A percentile compares a stretch with the other conserved stretches of the same genome.
Evolutionary conservation across 2,888 invertebrate genomes (phyloP).

Genomic region (Spilosoma lubricipeda): DNA sequence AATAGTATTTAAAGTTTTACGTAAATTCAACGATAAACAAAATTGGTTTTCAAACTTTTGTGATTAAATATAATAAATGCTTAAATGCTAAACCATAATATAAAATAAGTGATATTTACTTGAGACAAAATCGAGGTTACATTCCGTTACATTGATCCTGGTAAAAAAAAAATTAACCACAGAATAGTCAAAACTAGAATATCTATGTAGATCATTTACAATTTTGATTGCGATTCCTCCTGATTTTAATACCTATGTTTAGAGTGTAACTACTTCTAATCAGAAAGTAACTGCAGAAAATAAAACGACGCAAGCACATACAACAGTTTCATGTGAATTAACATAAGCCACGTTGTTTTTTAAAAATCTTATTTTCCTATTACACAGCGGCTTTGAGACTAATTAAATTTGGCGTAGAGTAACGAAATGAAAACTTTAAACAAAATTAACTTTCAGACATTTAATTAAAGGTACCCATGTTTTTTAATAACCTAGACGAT

Average conservation of each 20-base stretch:
- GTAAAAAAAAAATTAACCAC: too few species aligned
- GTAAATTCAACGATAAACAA: neutral
- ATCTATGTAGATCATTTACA: too few species aligned
- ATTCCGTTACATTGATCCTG: too few species aligned
- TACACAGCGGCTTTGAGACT: slow-evolving; percentile 48
- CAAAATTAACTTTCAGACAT: slow-evolving; percentile 53
- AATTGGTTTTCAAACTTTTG: neutral
- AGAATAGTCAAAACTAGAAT: too few species aligned
- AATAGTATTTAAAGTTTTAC: neutral
- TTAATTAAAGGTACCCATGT: slow-evolving; percentile 56
- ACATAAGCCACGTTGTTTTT: slow-evolving; percentile 26
- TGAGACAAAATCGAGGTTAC: too few species aligned
- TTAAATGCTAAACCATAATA: too few species aligned
- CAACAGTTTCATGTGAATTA: slow-evolving; percentile 30
- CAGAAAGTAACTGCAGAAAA: slow-evolving; percentile 4
- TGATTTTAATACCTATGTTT: neutral
- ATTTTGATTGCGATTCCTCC: neutral
- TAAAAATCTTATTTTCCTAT: slow-evolving; percentile 51
- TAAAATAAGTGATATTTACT: too few species aligned
- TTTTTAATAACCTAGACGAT: slow-evolving; percentile 37
- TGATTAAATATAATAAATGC: too few species aligned
- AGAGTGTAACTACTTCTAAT: slow-evolving; percentile 1
- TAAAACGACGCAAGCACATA: slow-evolving; percentile 4
- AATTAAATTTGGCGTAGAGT: slow-evolving; percentile 55
- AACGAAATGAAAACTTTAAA: slow-evolving; percentile 54